Conservation (phyloP, 1,140 invertebrate genomes). For the Choristoneura fumiferana region DNA sequence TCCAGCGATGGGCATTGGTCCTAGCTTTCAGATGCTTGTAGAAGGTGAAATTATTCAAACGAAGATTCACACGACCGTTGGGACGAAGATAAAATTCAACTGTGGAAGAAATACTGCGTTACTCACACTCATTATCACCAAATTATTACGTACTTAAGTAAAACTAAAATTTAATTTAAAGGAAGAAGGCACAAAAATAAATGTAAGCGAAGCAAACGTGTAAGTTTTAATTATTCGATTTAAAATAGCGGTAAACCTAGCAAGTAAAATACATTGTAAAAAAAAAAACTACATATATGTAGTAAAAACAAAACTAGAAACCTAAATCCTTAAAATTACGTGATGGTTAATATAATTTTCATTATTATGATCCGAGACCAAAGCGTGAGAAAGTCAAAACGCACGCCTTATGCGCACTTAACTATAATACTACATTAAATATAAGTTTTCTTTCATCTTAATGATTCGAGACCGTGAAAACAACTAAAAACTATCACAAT, state of each 20-base stretch:
- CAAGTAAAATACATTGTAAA: too few relatives aligned
- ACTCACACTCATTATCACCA: conserved; percentile 6
- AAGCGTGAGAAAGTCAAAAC: too few relatives aligned
- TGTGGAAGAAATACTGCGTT: conserved; percentile 38
- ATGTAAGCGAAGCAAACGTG: neutral
- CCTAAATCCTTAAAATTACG: too few relatives aligned
- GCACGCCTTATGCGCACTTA: too few relatives aligned
- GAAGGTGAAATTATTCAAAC: conserved; percentile 68
- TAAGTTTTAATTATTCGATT: conserved; percentile 2
- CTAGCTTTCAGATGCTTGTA: conserved; percentile 68
- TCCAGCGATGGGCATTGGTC: conserved; percentile 65
- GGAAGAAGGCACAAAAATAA: conserved; percentile 4
- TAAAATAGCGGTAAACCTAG: neutral
- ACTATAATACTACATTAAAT: too few relatives aligned
- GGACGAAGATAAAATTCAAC: conserved; percentile 67
- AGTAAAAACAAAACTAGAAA: too few relatives aligned
- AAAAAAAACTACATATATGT: too few relatives aligned
- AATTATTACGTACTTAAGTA: conserved; percentile 9
- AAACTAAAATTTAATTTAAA: neutral
- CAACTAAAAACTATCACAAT: too few relatives aligned
- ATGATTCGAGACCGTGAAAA: too few relatives aligned
- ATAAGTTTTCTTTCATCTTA: too few relatives aligned
- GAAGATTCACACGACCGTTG: conserved; percentile 63
- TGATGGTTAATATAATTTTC: too few relatives aligned
- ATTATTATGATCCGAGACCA: too few relatives aligned